Base-by-base conservation (phyloP, 1,140 invertebrate species). In the Anthonomus grandis region DNA sequence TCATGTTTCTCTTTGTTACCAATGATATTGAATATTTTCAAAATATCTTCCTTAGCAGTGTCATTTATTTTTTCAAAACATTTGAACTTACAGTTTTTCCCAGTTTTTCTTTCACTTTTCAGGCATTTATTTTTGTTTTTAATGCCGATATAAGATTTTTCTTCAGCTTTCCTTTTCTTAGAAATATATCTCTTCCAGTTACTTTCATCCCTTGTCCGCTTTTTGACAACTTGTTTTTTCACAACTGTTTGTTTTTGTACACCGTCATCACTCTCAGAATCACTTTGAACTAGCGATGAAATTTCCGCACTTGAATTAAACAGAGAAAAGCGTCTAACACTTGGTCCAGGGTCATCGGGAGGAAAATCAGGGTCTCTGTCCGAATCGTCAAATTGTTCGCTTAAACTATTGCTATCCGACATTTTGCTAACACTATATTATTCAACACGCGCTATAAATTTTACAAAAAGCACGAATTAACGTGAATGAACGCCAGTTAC, bases 131-230 rank as follows among this genome's bases (percentile, higher is more conserved):
- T 9, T 18, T 34, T 46, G n/a, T n/a, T n/a, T n/a, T n/a, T n/a
- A n/a, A n/a, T n/a, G n/a, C n/a, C n/a, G n/a, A n/a, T n/a, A n/a
- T 22, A 44, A 4, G 17, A 6, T 23, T 53, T 24, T 41, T 22
- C 36, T 41, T 42, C 22, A 13, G 44, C 45, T 57, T 31, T 57
- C 45, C 36, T 39, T 48, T 48, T 48, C 54, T 57, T 39, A 27
- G 27, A 24, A n/a, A n/a, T n/a, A n/a, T n/a, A n/a, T n/a, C n/a
- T n/a, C n/a, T n/a, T n/a, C n/a, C n/a, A n/a, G n/a, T n/a, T n/a
- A n/a, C n/a, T n/a, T n/a, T n/a, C n/a, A n/a, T n/a, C n/a, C n/a
- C n/a, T n/a, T n/a, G n/a, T n/a, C n/a, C n/a, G n/a, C n/a, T n/a
- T n/a, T n/a, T n/a, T n/a, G n/a, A n/a, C n/a, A n/a, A n/a, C n/a